phyloP scores from a whole-genome alignment of 2,797 vertebrate genomes.

The Arrhamphus sclerolepis region DNA sequence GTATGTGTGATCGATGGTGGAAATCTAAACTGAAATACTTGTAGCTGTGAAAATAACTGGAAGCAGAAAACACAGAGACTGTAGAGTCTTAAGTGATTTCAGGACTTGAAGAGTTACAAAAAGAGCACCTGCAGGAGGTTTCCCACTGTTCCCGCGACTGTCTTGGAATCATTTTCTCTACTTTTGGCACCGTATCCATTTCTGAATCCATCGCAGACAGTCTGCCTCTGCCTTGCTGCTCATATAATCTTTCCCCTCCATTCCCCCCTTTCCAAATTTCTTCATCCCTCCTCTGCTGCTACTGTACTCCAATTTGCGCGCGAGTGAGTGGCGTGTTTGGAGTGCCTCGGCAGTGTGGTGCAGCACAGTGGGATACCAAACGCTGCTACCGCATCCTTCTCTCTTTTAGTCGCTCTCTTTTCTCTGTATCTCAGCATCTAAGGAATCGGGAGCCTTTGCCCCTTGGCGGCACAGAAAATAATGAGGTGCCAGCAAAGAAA shows the following conservation, averaged over 20 bases:
- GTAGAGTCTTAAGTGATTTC: constrained; percentile 10
- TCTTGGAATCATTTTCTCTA: constrained; percentile 11
- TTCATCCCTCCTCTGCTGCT: constrained; percentile 31
- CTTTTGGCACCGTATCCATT: constrained; percentile 7
- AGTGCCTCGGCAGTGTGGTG: constrained; percentile 34
- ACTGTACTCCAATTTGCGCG: constrained; percentile 43
- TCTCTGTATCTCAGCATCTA: constrained; percentile 40
- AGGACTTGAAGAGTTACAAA: constrained; percentile 22
- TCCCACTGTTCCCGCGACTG: constrained; percentile 19
- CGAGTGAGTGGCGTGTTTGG: constrained; percentile 48
- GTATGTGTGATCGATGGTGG: background rate
- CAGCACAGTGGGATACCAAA: constrained; percentile 47
- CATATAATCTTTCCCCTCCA: constrained; percentile 36
- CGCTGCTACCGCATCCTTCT: constrained; percentile 3
- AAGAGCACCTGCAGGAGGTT: constrained; percentile 34
- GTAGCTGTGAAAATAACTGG: constrained; percentile 38
- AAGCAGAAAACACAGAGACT: constrained; percentile 1
- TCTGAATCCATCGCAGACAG: constrained; percentile 20
- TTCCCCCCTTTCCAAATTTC: background rate
- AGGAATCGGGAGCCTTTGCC: constrained; percentile 45
- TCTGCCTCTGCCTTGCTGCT: constrained; percentile 26
- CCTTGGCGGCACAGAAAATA: constrained; percentile 56
- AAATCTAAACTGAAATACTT: background rate
- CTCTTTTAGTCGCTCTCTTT: constrained; percentile 20
- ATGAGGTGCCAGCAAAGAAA: constrained; percentile 53